A percentile compares a stretch with the other conserved stretches of the same genome.
phyloP scores from a whole-genome alignment of 2,888 invertebrate genomes.

The Cosmorhoe ocellata region DNA sequence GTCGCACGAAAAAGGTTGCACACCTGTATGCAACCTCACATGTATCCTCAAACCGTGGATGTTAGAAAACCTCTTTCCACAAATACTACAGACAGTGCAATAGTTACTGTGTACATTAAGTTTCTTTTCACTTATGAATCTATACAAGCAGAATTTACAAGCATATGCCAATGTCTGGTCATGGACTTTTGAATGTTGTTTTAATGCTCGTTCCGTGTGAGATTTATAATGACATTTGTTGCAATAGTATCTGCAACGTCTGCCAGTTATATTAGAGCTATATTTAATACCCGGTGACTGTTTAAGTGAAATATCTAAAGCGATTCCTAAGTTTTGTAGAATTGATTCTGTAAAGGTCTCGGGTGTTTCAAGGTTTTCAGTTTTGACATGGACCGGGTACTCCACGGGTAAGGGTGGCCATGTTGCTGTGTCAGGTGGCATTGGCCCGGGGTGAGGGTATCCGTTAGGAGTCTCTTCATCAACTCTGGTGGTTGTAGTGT shows the following conservation, averaged over 20 bases:
- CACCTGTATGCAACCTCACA: constrained; percentile 12
- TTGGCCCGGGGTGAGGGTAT: no score
- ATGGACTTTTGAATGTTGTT: constrained; percentile 2
- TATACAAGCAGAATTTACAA: constrained; percentile 9
- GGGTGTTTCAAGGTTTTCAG: not conserved
- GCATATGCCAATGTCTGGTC: not conserved
- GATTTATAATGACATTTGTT: constrained; percentile 3
- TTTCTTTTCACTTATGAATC: constrained; percentile 5
- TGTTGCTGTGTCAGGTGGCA: not conserved
- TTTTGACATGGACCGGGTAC: not conserved
- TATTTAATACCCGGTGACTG: not conserved
- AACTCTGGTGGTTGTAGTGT: no score
- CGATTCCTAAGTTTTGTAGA: not conserved
- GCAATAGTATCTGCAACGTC: not conserved
- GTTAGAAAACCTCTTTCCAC: constrained; percentile 11
- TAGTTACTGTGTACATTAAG: constrained; percentile 2
- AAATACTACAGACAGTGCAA: constrained; percentile 15
- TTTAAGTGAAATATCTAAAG: not conserved
- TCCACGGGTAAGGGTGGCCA: not conserved
- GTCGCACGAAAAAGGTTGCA: constrained; percentile 13
- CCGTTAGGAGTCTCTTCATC: no score
- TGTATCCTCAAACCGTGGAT: constrained; percentile 5
- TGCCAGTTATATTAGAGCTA: not conserved
- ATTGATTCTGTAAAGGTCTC: not conserved
- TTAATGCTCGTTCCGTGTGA: not conserved